These are phyloP conservation scores for Falco columbarius DNA, from an alignment of 2,797 vertebrate genomes.

Conservation along the genomic window DNA sequence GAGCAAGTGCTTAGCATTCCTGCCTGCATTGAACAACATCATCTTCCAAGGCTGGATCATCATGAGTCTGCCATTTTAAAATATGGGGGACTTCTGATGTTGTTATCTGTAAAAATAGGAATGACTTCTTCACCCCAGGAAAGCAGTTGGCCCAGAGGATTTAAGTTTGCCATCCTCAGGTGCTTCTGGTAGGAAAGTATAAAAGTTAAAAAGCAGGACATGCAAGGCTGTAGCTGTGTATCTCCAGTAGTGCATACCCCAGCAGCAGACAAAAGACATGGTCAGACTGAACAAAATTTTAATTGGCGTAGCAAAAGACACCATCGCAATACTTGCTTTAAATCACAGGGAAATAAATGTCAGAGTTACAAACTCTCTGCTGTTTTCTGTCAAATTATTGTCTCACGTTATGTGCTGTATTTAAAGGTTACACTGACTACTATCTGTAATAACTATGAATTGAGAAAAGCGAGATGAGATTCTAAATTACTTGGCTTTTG, in stretches of 20 bases:
- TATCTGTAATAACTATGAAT: background rate
- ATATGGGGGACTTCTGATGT: background rate
- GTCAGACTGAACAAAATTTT: background rate
- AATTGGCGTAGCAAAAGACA: background rate
- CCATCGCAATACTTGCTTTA: background rate
- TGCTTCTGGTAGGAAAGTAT: background rate
- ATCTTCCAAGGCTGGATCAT: background rate
- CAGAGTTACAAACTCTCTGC: background rate
- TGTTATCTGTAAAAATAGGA: background rate
- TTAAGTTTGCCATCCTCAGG: background rate
- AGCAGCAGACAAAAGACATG: background rate
- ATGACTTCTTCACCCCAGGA: background rate
- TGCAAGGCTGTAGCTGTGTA: background rate
- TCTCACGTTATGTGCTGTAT: background rate
- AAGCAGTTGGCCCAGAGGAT: background rate
- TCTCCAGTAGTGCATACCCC: rapidly evolving
- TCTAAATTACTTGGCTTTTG: background rate
- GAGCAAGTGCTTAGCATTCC: background rate
- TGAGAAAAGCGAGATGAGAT: background rate
- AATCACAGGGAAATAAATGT: background rate
- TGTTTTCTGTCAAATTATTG: background rate
- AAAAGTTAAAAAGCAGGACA: background rate
- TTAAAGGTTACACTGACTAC: background rate
- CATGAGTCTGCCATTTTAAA: background rate
- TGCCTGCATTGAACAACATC: rapidly evolving